phyloP scores from a whole-genome alignment of 2,888 invertebrate genomes.

The Andrena flavipes region DNA sequence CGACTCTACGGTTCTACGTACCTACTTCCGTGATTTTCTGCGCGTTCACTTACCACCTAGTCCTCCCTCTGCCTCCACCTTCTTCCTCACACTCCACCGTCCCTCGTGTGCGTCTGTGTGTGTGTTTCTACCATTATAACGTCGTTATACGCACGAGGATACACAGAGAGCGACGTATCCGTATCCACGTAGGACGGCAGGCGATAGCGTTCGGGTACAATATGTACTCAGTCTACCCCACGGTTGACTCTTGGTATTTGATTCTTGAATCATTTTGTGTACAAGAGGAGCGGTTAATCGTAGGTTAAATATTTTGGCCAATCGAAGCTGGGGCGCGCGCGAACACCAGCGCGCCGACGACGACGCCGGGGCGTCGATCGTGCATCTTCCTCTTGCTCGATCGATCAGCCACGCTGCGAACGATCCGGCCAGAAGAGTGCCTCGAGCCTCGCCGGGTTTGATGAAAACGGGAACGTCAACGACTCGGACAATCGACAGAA shows the following conservation, averaged over 20 bases:
- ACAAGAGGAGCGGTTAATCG: constrained; percentile 81
- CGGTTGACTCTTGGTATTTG: constrained; percentile 84
- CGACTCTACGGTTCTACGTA: too few relatives aligned
- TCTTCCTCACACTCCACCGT: constrained; percentile 2
- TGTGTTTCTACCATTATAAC: constrained; percentile 67
- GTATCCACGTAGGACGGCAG: constrained; percentile 69
- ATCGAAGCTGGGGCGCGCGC: constrained; percentile 60
- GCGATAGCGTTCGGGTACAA: constrained; percentile 78
- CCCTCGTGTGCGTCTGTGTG: background rate
- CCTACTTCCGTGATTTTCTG: too few relatives aligned
- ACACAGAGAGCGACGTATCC: constrained; percentile 66
- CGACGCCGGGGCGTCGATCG: background rate
- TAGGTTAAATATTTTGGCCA: constrained; percentile 83
- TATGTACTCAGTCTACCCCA: constrained; percentile 83
- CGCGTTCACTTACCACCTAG: background rate
- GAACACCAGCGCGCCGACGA: constrained; percentile 12
- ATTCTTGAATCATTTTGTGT: constrained; percentile 84
- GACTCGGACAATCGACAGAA: too few relatives aligned
- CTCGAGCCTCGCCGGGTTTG: too few relatives aligned
- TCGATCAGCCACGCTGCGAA: too few relatives aligned
- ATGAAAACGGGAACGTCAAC: too few relatives aligned
- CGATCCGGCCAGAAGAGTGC: too few relatives aligned
- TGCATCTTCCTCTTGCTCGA: too few relatives aligned
- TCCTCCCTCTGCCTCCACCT: constrained; percentile 18
- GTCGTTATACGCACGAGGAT: constrained; percentile 68